phyloP scores from a whole-genome alignment of 2,797 vertebrate genomes.

The Pseudochromis fuscus region DNA sequence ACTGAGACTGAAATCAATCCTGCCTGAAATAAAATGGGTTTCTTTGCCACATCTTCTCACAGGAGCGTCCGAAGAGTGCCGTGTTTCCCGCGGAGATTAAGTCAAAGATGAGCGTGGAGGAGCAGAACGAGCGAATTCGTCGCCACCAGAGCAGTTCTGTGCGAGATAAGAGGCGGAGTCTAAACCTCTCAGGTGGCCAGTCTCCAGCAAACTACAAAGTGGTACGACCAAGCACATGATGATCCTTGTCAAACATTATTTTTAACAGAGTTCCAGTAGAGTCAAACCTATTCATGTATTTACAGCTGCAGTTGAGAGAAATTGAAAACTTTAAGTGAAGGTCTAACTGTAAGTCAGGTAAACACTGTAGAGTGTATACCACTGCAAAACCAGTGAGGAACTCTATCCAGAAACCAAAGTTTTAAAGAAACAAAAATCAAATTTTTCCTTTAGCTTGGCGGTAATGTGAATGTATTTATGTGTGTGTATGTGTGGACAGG shows the following conservation, averaged over 20 bases:
- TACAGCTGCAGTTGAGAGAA: no score
- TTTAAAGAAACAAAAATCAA: no score
- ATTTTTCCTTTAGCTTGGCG: no score
- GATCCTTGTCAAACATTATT: neutral
- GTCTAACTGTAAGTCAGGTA: no score
- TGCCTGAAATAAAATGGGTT: neutral
- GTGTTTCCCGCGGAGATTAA: constrained; percentile 90
- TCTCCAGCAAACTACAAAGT: constrained; percentile 89
- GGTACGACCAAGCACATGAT: constrained; percentile 77
- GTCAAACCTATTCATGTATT: no score
- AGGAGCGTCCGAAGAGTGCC: constrained; percentile 94
- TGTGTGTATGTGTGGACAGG: constrained; percentile 76
- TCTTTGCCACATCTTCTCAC: constrained; percentile 6
- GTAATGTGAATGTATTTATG: neutral
- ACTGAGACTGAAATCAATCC: neutral
- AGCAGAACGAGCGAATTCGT: constrained; percentile 94
- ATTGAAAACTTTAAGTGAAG: no score
- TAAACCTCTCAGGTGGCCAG: constrained; percentile 90
- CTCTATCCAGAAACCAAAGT: no score
- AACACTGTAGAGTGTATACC: no score
- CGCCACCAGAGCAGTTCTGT: constrained; percentile 93
- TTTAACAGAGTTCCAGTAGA: neutral
- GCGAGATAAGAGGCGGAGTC: constrained; percentile 92
- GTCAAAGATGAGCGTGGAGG: constrained; percentile 95
- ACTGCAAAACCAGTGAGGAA: no score